A percentile compares a stretch with the other conserved stretches of the same genome.
Conservation (phyloP, 2,888 invertebrate species). For the Hypomecis punctinalis region DNA sequence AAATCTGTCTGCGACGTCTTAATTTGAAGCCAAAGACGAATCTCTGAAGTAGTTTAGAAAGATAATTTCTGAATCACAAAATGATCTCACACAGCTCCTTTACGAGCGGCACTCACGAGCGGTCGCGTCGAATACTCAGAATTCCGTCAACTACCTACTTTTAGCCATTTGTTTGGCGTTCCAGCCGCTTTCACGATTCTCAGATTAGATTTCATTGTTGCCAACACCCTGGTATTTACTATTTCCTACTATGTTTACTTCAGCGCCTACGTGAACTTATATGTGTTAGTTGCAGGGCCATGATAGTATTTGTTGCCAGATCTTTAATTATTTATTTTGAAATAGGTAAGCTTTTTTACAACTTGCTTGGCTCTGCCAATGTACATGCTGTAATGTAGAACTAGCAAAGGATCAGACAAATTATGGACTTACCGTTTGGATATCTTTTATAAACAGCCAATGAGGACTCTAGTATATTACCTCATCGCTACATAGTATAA, state of each 20-base stretch:
- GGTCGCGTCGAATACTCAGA: conserved; percentile 21
- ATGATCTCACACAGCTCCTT: conserved; percentile 2
- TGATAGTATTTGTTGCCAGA: background rate
- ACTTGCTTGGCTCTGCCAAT: no score
- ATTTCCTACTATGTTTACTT: conserved; percentile 17
- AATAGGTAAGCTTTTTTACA: no score
- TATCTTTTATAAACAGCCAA: no score
- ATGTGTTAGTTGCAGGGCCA: background rate
- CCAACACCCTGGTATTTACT: conserved; percentile 22
- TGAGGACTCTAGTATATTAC: no score
- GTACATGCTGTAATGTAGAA: no score
- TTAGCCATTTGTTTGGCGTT: conserved; percentile 33
- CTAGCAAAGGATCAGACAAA: no score
- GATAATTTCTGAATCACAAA: conserved; percentile 8
- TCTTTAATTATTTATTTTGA: no score
- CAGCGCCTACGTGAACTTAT: conserved; percentile 11
- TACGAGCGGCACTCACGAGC: conserved; percentile 12
- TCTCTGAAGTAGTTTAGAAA: background rate
- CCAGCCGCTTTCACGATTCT: conserved; percentile 29
- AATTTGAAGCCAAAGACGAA: no score
- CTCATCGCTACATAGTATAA: no score
- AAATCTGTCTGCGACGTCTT: no score
- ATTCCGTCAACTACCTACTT: conserved; percentile 29
- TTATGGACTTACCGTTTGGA: no score
- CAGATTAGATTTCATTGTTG: conserved; percentile 29